Conservation (phyloP, 2,113 vertebrate genomes). For the Panurus biarmicus region DNA sequence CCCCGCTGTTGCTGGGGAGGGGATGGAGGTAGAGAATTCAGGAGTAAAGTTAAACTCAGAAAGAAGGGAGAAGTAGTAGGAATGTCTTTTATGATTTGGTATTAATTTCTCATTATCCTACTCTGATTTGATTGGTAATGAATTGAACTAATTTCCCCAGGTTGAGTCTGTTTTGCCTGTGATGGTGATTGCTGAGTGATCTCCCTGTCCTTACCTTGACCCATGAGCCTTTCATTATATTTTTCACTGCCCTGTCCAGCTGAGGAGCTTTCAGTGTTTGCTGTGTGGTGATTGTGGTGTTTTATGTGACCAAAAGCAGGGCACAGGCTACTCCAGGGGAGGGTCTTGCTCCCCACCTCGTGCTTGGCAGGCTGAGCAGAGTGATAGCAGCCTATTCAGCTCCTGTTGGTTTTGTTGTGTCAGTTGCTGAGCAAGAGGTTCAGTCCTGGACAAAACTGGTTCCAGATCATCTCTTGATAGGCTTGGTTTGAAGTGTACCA, state of each 20-base stretch:
- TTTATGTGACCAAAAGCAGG: not conserved
- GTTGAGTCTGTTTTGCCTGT: not conserved
- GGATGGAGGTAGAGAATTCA: not conserved
- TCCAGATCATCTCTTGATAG: not conserved
- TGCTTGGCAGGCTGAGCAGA: not conserved
- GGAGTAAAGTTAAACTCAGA: not conserved
- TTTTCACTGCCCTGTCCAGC: not conserved
- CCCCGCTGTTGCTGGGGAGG: not conserved
- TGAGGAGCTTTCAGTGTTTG: not conserved
- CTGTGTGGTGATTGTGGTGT: not conserved
- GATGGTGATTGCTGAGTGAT: not conserved
- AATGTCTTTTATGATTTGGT: not conserved
- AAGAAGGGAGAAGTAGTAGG: not conserved
- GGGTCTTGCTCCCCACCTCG: not conserved
- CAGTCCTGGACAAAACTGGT: not conserved
- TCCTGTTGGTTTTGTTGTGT: not conserved
- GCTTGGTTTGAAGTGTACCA: not conserved
- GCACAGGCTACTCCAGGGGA: not conserved
- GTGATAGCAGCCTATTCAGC: not conserved
- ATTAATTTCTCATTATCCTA: not conserved
- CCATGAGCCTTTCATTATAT: not conserved
- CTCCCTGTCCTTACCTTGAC: not conserved
- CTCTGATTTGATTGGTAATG: not conserved
- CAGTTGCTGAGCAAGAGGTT: slow-evolving; percentile 2
- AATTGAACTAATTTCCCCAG: not conserved